Evolutionary conservation across 2,888 invertebrate species (phyloP), one percentile per base, ranked within the genome.

Genomic region (Fragum whitleyi): DNA sequence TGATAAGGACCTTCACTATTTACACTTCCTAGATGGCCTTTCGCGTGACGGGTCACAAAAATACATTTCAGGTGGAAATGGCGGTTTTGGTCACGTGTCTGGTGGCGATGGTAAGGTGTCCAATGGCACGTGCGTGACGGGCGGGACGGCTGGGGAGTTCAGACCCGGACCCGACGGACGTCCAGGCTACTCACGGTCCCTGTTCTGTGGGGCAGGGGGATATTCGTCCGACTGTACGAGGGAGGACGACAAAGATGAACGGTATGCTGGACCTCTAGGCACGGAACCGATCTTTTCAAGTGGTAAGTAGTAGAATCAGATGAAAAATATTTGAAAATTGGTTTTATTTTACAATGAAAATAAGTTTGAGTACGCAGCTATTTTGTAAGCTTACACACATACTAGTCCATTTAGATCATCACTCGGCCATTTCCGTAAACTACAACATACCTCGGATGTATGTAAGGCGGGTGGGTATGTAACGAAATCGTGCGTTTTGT

Each of bases 131-230:
- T 70, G 70, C 32, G 55, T 55, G 55, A 70, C 77, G 3, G 83
- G 85, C 9, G 85, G 85, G 5, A 77, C 82, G 16, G 85, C 85
- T 11, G 78, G 83, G 1, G 67, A 74, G 65, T 21, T 61, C 0
- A 42, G 53, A 32, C 57, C 65, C 21, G 62, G 68, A 28, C 32
- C 19, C 23, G 51, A 11, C 0, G 61, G 61, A 28, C 39, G 14
- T 16, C 80, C 78, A 2, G 78, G 73, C 16, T 67, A 55, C 53
- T 80, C 80, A 0, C 21, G 61, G 19, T 61, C 81, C 1, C 59
- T 77, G 36, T 83, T 85, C 67, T 76, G 76, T 69, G 85, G 85
- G 2, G 32, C 81, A 19, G 85, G 85, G 3, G 85, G 76, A 1
- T 83, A 77, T 57, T 85, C 85, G 23, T 9, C 36, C 42, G 78